A percentile compares a stretch with the other conserved stretches of the same genome.
phyloP scores from a whole-genome alignment of 2,888 invertebrate genomes.

The Eudemis profundana region DNA sequence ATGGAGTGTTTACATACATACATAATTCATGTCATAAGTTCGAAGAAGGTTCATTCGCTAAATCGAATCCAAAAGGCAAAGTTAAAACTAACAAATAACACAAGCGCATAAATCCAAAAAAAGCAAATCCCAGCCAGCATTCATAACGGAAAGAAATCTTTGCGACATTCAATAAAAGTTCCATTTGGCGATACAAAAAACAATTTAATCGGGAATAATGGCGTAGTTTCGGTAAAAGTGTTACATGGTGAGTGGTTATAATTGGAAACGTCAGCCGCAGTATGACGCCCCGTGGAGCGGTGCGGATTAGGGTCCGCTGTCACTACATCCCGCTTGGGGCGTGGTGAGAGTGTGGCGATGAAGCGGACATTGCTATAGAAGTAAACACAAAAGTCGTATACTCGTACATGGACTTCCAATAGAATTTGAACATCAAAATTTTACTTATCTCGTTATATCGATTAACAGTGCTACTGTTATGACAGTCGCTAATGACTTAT shows the following conservation, averaged over 20 bases:
- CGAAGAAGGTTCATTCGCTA: too few relatives aligned
- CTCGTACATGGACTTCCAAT: neutral
- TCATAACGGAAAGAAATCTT: constrained; percentile 45
- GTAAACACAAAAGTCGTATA: neutral
- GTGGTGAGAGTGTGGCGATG: constrained; percentile 46
- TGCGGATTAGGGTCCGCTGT: constrained; percentile 77
- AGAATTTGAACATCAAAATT: too few relatives aligned
- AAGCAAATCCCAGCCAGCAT: constrained; percentile 16
- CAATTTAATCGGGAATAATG: constrained; percentile 63
- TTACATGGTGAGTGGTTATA: constrained; percentile 78
- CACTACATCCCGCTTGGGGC: constrained; percentile 61
- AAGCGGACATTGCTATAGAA: constrained; percentile 42
- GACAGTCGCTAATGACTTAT: too few relatives aligned
- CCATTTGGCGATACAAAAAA: constrained; percentile 53
- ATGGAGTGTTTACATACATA: too few relatives aligned
- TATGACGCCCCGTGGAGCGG: constrained; percentile 75
- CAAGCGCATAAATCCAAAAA: constrained; percentile 1
- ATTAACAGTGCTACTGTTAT: too few relatives aligned
- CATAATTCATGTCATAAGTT: neutral
- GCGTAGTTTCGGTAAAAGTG: constrained; percentile 69
- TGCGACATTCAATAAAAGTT: constrained; percentile 55
- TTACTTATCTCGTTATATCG: too few relatives aligned
- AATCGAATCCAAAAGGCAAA: neutral
- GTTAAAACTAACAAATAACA: neutral
- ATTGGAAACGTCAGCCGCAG: constrained; percentile 77